Evolutionary conservation across 2,113 vertebrate species (phyloP).

Genomic region (Salvator merianae): DNA sequence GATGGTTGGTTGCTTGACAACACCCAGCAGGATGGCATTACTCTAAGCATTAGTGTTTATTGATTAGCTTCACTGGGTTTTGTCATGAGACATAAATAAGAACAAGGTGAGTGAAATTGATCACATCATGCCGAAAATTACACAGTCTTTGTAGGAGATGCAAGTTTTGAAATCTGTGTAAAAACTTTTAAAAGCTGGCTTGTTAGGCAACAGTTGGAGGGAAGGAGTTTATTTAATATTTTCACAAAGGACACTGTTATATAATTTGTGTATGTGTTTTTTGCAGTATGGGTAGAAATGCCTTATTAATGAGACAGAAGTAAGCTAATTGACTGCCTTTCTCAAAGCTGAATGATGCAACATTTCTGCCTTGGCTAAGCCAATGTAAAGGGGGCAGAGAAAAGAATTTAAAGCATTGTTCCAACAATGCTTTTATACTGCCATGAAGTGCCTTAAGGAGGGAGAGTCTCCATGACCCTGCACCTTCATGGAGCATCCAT

Average conservation of each 20-base stretch:
- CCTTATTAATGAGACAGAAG: not conserved
- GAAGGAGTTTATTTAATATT: constrained; percentile 44
- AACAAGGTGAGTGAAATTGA: constrained; percentile 61
- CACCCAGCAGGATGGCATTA: constrained; percentile 60
- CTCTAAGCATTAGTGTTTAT: constrained; percentile 66
- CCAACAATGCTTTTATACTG: too few species aligned
- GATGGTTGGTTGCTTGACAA: constrained; percentile 56
- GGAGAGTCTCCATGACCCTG: too few species aligned
- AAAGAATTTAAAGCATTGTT: not conserved
- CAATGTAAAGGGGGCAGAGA: not conserved
- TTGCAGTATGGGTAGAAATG: not conserved
- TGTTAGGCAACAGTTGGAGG: constrained; percentile 46
- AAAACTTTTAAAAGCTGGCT: constrained; percentile 53
- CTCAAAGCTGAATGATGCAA: constrained; percentile 1
- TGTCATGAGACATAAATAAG: constrained; percentile 58
- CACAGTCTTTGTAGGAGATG: constrained; percentile 51
- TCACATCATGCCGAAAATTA: constrained; percentile 57
- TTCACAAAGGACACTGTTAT: not conserved
- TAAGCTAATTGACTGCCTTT: constrained; percentile 21
- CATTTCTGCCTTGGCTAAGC: not conserved
- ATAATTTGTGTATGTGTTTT: not conserved
- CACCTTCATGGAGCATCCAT: too few species aligned
- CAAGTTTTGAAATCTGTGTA: constrained; percentile 46
- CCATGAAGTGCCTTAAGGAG: too few species aligned
- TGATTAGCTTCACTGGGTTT: constrained; percentile 60